Evolutionary conservation across 2,888 invertebrate genomes (phyloP), one percentile per base, ranked within the genome.

Genomic region (Prenolepis imparis): DNA sequence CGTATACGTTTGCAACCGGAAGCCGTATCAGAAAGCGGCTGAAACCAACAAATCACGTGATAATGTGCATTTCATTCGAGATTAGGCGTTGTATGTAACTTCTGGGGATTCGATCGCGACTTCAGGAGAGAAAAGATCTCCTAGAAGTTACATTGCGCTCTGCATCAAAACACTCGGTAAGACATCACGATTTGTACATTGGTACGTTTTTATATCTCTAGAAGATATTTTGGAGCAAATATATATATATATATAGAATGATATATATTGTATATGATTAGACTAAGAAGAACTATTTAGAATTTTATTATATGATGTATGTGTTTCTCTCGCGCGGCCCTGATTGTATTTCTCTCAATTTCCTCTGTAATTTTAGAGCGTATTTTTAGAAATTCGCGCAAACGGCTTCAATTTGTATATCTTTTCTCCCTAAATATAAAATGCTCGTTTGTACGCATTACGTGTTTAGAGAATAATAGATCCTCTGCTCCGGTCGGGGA

Each of bases 41-140:
- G n/a, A 67, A 78, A 59, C 48, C 9, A 18, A 59, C 36, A 57
- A 78, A 59, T 81, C 59, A 61, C 9, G 8, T 24, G 15, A 78
- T 6, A 72, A 61, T 12, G 74, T 81, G 63, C 74, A 74, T 74
- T 81, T 81, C 48, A 74, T 74, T 81, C 63, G n/a, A 73, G 28
- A 81, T 74, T 64, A 80, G 3, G 24, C 6, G 41, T 44, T 39
- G 9, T n/a, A 55, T 67, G 41, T 77, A 75, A 52, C 8, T 77
- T 77, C 36, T 0, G 28, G 28, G n/a, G 28, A 28, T 28, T 28
- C 28, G 8, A 12, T 67, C n/a, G 57, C 9, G 8, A 67, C 32
- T 48, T 32, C n/a, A 52, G 21, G 4, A 32, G 8, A 18, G 12
- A 21, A 52, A 3, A 48, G 8, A 21, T 61, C 41, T 68, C 8